Base-by-base conservation (phyloP, 2,888 invertebrate species). In the Leptinotarsa haldemani region DNA sequence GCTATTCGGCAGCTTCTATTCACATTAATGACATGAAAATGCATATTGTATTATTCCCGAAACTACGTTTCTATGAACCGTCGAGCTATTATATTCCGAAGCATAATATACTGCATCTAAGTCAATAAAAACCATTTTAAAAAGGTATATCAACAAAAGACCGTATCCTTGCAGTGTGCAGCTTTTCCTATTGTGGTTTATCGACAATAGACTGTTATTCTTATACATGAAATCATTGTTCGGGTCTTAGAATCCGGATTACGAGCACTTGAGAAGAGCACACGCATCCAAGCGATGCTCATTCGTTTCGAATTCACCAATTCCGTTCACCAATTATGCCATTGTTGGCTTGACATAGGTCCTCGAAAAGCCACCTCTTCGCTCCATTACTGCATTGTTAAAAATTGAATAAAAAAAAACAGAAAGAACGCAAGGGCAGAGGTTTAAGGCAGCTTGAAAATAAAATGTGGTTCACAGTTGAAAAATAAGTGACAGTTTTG, bases 271-370 rank as follows among this genome's bases (percentile, higher is more conserved):
- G 75, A 69, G 71, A 69, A 67, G 65, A 64, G 77, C 53, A 79
- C 69, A 78, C 69, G 81, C 83, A 83, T 80, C 83, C 80, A 80
- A 82, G 81, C 84, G 81, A 82, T 80, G 80, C 79, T 82, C 82
- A 84, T 85, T 85, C 84, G 83, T 83, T 83, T 78, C 81, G 78
- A 81, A 82, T 77, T 83, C 83, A 82, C 80, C 79, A 75, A 82
- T 80, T 81, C 77, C 76, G 79, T 79, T 77, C 77, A 77, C 77
- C 83, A 84, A 84, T 85, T 84, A 83, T 83, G 80, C 81, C 79
- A 80, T 84, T 85, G 84, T 84, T 75, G 63, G 72, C 56, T 76
- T 82, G 82, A 83, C 83, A 82, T 82, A 77, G 75, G 78, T 80
- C 71, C 79, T 81, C 80, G 74, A 83, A 82, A 83, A 81, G 83